Conservation (phyloP, 2,888 invertebrate genomes). For the Drosophila longiperda region DNA sequence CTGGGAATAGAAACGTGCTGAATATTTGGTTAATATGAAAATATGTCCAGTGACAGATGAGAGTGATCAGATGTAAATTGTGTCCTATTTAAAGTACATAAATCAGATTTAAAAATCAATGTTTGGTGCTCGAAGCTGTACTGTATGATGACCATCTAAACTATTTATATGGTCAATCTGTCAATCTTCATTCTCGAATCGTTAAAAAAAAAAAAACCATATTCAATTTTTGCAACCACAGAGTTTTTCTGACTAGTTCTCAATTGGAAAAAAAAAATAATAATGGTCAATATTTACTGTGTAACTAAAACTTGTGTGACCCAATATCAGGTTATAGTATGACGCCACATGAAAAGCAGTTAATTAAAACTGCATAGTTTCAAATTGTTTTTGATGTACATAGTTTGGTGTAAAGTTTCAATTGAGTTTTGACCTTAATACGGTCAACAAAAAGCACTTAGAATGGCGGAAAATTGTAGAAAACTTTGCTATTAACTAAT, state of each 20-base stretch:
- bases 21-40: constrained; percentile 24
- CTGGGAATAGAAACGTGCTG: constrained; percentile 10
- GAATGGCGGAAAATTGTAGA: constrained; percentile 10
- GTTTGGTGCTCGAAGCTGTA: background rate
- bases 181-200: background rate
- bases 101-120: background rate
- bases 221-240: background rate
- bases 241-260: background rate
- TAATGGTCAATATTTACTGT: background rate
- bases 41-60: background rate
- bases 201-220: background rate
- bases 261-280: background rate
- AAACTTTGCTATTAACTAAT: constrained; percentile 39
- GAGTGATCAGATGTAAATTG: constrained; percentile 7
- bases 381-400: constrained; percentile 34
- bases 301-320: constrained; percentile 2
- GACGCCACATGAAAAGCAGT: constrained; percentile 16
- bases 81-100: background rate
- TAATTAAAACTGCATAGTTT: constrained; percentile 60
- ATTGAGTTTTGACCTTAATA: constrained; percentile 26
- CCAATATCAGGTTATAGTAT: background rate
- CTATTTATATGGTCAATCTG: background rate
- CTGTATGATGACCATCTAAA: background rate
- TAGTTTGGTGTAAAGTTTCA: constrained; percentile 52
- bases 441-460: constrained; percentile 31